Base-by-base conservation (phyloP, 2,888 invertebrate genomes). In the Yponomeuta malinellus region DNA sequence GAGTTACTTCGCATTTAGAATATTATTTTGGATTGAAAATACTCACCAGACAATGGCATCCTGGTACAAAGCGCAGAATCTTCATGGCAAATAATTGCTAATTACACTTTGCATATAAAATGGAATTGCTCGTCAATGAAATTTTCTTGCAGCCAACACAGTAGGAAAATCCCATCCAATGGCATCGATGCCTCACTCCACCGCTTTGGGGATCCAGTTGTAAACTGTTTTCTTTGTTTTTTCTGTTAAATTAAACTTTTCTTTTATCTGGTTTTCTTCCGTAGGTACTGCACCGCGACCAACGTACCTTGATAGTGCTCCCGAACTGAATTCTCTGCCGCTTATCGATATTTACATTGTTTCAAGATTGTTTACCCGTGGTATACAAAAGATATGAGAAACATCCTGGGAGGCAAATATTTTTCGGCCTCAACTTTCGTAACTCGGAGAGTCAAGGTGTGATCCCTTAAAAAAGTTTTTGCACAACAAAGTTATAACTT, bases 31-130 rank as follows among this genome's bases (percentile, higher is more conserved):
- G 71, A 69, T 68, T 70, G 71, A 71, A 67, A 73, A 48, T 76
- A 86, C 90, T 90, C 74, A 90, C 90, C 72, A 88, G 77, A 63
- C 73, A 73, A 9, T 79, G 81, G 74, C 89, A 89, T 75, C 90
- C 85, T 29, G 89, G 88, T 12, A 89, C 69, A n/a, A 88, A 73
- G 74, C 90, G 89, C 15, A 85, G 83, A 63, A 77, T 78, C 78
- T 84, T 86, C 89, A 89, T 90, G 52, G 31, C 63, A 68, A 65
- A 65, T 43, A 43, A 3, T 43, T 3, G 2, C 43, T 5, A 43
- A 43, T 43, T 43, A 5, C 43, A 43, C 43, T 8, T 43, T 43
- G 43, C 43, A 43, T 8, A 43, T 43, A 43, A 43, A 5, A 5
- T 43, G 2, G 6, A 43, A 8, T 8, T 43, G 2, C 43, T 8